Evolutionary conservation across 2,888 invertebrate species (phyloP), one percentile per base, ranked within the genome.

Genomic region (Pecten maximus): DNA sequence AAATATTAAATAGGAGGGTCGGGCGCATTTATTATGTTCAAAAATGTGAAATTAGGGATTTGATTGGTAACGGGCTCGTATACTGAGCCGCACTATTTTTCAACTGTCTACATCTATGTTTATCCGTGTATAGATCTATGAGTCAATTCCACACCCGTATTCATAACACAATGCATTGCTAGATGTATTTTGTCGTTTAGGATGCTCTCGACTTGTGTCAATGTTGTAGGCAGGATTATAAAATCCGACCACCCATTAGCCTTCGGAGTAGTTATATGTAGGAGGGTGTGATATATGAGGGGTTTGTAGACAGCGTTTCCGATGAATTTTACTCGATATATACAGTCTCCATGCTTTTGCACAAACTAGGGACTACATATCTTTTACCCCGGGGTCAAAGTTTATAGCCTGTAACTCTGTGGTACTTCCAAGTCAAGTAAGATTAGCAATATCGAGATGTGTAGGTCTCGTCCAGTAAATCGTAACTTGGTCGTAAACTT

Each of bases 21-120:
- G 74, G 74, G 15, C 74, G 74, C 74, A 74, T 74, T 74, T 74
- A 74, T 74, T 74, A 74, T 74, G 74, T 74, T 74, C 74, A 74
- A 74, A 74, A 74, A 74, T 74, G 74, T 74, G 74, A 74, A 74
- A 74, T 74, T 74, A 74, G 28, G 74, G 74, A 35, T 74, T 74
- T 74, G 74, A 74, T 74, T 74, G 74, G 74, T 74, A 35, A 74
- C 19, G 15, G 35, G 35, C 74, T 74, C 28, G 74, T 74, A 74
- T 28, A 74, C 35, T 74, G 23, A 0, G 74, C 23, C 74, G 74
- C 28, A 74, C 74, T 74, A 74, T 74, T 74, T 74, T 74, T 74
- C 74, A 28, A 74, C 74, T 74, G 28, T 74, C 74, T 74, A 35
- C 28, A 28, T 74, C 4, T 74, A 54, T 74, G 74, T 28, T 74